Evolutionary conservation across 2,888 invertebrate species (phyloP), one percentile per base, ranked within the genome.

Genomic region (Mimachlamys varia): DNA sequence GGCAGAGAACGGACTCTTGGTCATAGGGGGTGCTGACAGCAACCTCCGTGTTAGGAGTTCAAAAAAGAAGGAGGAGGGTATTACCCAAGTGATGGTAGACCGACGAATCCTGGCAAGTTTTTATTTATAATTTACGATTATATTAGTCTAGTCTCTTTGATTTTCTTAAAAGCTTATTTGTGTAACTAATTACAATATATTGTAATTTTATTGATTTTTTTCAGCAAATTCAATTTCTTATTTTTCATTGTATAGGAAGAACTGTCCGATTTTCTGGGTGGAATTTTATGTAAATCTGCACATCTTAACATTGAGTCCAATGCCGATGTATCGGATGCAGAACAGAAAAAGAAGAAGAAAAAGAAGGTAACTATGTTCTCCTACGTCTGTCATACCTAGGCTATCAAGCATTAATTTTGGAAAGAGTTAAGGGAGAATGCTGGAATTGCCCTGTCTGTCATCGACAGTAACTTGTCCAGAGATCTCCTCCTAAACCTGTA

Each of bases 11-110:
- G 98, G 98, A 89, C 96, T 98, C 58, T 97, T 98, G 58, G 97
- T 98, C 22, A 98, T 98, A 27, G 98, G 98, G 38, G 98, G 98
- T 62, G 98, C 98, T 0, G 98, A 98, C 96, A 98, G 98, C 96
- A 97, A 97, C 90, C 97, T 98, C 33, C 97, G 98, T 87, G 97
- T 98, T 92, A 97, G 97, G 12, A 98, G 98, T 92, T 97, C 97
- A 89, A 98, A 98, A 95, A 97, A 98, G 92, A 97, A 98, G 94
- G 97, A 97, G n/a, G 98, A 98, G 94, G 98, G 98, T 27, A 97
- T 98, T 33, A 98, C 98, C 0, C 98, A 98, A 96, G 97, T 97
- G 87, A 98, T 98, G 97, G 98, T 98, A 0, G 98, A 98, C 95
- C 97, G 98, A 90, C 98, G 98, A 96, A 97, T 98, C 90, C 97